Conservation (phyloP, 64 coral and sea anemone genomes). For the Stichodactyla mertensii region DNA sequence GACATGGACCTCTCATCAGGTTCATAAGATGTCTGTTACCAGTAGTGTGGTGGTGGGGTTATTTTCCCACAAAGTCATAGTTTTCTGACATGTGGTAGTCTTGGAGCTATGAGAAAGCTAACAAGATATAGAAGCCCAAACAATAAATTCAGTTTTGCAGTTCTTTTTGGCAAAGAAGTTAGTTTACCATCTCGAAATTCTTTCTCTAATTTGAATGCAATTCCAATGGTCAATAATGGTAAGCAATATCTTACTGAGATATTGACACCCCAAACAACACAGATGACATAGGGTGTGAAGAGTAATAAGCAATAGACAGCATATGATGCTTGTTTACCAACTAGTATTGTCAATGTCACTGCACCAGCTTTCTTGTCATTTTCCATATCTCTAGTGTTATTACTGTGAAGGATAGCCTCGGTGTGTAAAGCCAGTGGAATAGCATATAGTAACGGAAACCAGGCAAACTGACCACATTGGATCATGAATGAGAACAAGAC, state of each 20-base stretch:
- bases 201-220: slow-evolving; percentile 86
- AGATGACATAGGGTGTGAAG: slow-evolving; percentile 91
- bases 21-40: too few species aligned
- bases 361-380: slow-evolving; percentile 71
- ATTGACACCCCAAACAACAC: slow-evolving; percentile 78
- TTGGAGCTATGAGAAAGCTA: slow-evolving; percentile 66
- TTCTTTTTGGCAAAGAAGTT: slow-evolving; percentile 48
- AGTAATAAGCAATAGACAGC: slow-evolving; percentile 69
- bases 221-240: slow-evolving; percentile 54
- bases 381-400: slow-evolving; percentile 92
- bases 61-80: background rate
- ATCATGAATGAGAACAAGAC: slow-evolving; percentile 85
- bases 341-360: slow-evolving; percentile 81
- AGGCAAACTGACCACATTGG: slow-evolving; percentile 75
- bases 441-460: slow-evolving; percentile 67
- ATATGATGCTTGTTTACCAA: slow-evolving; percentile 80
- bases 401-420: slow-evolving; percentile 93
- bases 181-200: slow-evolving; percentile 65
- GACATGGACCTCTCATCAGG: too few species aligned
- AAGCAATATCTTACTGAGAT: slow-evolving; percentile 62
- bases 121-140: slow-evolving; percentile 77
- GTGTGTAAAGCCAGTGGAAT: slow-evolving; percentile 82
- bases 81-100: slow-evolving; percentile 49
- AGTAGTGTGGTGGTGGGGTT: too few species aligned
- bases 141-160: slow-evolving; percentile 85